Evolutionary conservation across 2,888 invertebrate species (phyloP).

Genomic region (Embidobia sp.): DNA sequence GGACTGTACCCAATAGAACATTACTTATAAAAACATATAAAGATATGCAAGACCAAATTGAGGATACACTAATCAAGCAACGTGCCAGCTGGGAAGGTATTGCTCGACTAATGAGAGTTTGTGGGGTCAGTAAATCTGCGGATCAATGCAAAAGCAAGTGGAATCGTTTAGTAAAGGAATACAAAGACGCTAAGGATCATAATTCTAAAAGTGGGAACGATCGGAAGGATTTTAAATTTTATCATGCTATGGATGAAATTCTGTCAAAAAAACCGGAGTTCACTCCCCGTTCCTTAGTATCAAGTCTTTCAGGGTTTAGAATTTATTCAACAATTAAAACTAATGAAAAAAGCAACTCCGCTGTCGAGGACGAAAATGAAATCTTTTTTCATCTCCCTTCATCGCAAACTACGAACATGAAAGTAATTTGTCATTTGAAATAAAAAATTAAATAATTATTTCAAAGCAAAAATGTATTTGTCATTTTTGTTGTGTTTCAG

Average conservation of each 20-base stretch:
- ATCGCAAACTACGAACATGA: too few relatives aligned
- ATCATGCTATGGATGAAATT: background rate
- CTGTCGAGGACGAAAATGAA: too few relatives aligned
- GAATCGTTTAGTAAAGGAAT: background rate
- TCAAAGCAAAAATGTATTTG: too few relatives aligned
- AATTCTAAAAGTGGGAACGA: slow-evolving; percentile 1
- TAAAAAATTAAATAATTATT: too few relatives aligned
- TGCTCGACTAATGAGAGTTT: background rate
- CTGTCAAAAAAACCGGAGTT: background rate
- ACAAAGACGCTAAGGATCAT: background rate
- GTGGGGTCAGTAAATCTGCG: background rate
- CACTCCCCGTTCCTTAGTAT: background rate
- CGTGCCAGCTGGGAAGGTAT: background rate
- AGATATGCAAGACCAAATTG: background rate
- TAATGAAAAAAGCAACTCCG: too few relatives aligned
- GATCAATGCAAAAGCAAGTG: background rate
- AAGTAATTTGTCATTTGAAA: too few relatives aligned
- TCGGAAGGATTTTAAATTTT: background rate
- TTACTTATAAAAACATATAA: background rate
- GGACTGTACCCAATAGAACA: background rate
- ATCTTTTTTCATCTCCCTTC: too few relatives aligned
- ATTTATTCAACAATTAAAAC: too few relatives aligned
- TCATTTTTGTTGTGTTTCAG: too few relatives aligned
- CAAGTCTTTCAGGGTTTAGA: slow-evolving; percentile 1
- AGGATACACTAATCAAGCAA: background rate